A percentile compares a stretch with the other conserved stretches of the same genome.
Conservation (phyloP, 2,113 vertebrate genomes). For the Merops nubicus region DNA sequence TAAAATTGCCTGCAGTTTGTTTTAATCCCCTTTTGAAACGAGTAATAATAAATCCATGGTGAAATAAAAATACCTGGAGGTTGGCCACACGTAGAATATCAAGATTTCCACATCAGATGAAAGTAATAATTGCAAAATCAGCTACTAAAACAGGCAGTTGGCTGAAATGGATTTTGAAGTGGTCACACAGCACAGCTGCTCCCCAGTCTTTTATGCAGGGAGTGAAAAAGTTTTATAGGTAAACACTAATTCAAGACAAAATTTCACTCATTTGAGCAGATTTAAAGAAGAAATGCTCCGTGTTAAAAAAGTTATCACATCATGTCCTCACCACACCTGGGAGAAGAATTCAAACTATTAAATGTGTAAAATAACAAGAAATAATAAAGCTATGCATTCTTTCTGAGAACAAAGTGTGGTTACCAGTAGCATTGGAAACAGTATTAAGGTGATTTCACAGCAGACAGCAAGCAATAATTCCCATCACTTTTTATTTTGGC, state of each 20-base stretch:
- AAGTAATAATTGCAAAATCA: neutral
- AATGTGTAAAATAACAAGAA: neutral
- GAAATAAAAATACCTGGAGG: constrained; percentile 14
- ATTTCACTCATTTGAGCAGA: neutral
- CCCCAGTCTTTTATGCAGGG: neutral
- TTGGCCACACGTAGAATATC: neutral
- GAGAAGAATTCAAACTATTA: neutral
- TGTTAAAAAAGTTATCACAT: neutral
- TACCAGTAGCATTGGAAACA: neutral
- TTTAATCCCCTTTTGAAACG: constrained; percentile 21
- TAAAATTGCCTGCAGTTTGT: constrained; percentile 11
- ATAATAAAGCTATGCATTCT: neutral
- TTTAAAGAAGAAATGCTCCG: too few relatives aligned
- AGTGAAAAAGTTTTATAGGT: neutral
- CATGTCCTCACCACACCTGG: rapidly evolving
- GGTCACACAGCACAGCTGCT: neutral
- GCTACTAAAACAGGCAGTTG: rapidly evolving
- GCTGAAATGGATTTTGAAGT: neutral
- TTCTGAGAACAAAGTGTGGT: neutral
- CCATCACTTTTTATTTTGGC: neutral
- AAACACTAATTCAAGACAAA: neutral
- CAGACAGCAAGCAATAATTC: neutral
- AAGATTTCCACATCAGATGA: neutral
- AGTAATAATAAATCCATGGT: constrained; percentile 10
- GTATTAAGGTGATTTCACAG: neutral